Percentiles rank a stretch among this genome's conserved stretches.
These are phyloP conservation scores for Corythoichthys haematopterus DNA, from an alignment of 2,113 vertebrate species.

Conservation along the genomic window DNA sequence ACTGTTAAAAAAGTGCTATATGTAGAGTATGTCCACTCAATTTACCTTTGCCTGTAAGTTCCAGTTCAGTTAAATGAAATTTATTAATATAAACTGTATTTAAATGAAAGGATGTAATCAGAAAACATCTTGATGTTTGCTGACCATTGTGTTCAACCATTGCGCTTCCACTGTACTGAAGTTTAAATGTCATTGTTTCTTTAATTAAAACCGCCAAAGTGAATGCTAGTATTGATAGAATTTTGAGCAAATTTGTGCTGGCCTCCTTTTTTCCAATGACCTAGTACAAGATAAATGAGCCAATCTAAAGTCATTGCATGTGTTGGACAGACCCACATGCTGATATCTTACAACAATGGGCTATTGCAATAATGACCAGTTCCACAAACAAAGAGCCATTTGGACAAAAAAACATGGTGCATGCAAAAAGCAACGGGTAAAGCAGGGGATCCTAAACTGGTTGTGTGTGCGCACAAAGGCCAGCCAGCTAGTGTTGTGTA, in stretches of 20 bases:
- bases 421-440: conserved; percentile 41
- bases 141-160: background rate
- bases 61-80: no score
- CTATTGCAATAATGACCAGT: conserved; percentile 63
- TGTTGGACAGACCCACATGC: conserved; percentile 57
- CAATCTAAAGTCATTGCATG: conserved; percentile 54
- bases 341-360: conserved; percentile 65
- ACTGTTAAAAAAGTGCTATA: no score
- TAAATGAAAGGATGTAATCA: no score
- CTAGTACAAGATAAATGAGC: conserved; percentile 52
- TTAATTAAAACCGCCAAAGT: background rate
- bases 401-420: conserved; percentile 58
- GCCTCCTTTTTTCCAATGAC: conserved; percentile 25
- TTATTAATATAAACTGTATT: no score
- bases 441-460: conserved; percentile 53
- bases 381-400: conserved; percentile 60
- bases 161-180: background rate
- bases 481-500: conserved; percentile 21
- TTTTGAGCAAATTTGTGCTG: conserved; percentile 28
- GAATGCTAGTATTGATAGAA: background rate
- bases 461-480: conserved; percentile 33
- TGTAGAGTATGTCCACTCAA: no score
- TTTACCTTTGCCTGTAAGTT: no score
- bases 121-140: no score
- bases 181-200: background rate